Conservation (phyloP, 2,888 invertebrate species). For the Eilema sororculum region DNA sequence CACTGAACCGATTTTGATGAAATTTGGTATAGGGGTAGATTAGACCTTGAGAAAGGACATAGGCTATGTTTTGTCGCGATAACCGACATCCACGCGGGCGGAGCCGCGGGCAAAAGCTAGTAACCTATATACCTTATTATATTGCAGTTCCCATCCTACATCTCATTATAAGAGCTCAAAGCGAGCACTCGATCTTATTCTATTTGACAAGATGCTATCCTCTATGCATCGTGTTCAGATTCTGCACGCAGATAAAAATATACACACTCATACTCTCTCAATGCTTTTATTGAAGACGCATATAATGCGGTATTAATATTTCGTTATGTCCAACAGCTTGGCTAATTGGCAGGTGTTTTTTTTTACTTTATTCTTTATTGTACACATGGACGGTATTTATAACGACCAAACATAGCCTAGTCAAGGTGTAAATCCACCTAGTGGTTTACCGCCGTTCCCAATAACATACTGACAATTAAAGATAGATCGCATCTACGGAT, state of each 20-base stretch:
- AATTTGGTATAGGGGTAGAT: no score
- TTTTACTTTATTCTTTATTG: not conserved
- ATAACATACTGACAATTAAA: no score
- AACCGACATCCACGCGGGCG: no score
- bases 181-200: slow-evolving; percentile 57
- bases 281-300: not conserved
- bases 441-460: no score
- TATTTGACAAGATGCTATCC: slow-evolving; percentile 47
- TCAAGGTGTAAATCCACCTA: no score
- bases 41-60: no score
- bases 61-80: no score
- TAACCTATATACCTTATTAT: not conserved
- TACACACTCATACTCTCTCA: slow-evolving; percentile 1
- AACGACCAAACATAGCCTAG: no score
- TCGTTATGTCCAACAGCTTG: not conserved
- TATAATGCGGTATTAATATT: not conserved
- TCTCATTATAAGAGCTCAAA: slow-evolving; percentile 32
- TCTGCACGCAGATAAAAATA: slow-evolving; percentile 4
- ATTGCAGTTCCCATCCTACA: not conserved
- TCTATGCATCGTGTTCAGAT: slow-evolving; percentile 16
- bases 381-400: no score
- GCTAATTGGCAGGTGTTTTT: not conserved
- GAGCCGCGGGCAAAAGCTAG: no score
- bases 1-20: no score
- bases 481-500: no score